These are phyloP conservation scores for Babyrousa celebensis DNA, from an alignment of 2,797 vertebrate species.

Conservation along the genomic window DNA sequence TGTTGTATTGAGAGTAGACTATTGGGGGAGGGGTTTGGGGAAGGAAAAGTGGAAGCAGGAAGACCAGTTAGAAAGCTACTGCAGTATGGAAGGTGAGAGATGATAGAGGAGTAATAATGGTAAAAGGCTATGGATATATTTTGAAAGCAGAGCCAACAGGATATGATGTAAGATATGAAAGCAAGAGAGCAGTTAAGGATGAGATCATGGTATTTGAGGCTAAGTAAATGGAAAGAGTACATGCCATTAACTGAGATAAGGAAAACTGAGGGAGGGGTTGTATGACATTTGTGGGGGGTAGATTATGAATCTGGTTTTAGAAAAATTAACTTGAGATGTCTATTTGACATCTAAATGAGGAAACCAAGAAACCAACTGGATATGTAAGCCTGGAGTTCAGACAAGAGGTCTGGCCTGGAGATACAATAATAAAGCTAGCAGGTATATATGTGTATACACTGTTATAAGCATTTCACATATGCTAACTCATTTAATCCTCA, in stretches of 20 bases:
- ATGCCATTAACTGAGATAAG: background rate
- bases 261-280: background rate
- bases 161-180: background rate
- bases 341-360: background rate
- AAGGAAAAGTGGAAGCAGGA: background rate
- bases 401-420: conserved; percentile 7
- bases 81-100: background rate
- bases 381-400: background rate
- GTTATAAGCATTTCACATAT: background rate
- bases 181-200: background rate
- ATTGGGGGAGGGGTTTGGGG: background rate
- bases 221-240: conserved; percentile 13
- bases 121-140: background rate
- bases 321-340: background rate
- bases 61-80: background rate
- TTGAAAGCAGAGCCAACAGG: conserved; percentile 17
- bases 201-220: background rate
- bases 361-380: background rate
- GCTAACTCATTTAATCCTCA: background rate
- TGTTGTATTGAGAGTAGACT: background rate
- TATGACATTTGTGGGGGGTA: background rate
- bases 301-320: background rate
- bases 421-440: background rate
- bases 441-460: background rate
- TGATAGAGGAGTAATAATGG: background rate